phyloP scores from a whole-genome alignment of 2,113 vertebrate genomes.

The Aythya baeri region DNA sequence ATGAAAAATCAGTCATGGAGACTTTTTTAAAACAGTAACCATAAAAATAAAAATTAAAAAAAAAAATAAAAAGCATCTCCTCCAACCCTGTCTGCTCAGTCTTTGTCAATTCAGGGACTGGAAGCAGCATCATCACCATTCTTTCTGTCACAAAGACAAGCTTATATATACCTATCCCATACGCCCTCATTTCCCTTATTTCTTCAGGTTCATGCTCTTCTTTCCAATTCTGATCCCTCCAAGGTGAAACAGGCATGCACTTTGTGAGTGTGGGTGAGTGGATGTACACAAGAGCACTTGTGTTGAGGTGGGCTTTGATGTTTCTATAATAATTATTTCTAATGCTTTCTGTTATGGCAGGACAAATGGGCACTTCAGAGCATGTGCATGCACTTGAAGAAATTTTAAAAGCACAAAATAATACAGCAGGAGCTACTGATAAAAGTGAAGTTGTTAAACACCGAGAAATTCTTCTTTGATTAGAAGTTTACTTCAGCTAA shows the following conservation, averaged over 20 bases:
- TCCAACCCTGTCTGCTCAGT: neutral
- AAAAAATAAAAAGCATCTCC: neutral
- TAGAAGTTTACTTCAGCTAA: neutral
- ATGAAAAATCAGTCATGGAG: neutral
- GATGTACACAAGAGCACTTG: neutral
- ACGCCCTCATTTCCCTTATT: neutral
- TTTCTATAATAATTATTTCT: neutral
- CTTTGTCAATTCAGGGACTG: neutral
- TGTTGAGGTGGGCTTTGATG: neutral
- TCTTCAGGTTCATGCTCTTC: neutral
- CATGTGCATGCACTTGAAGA: fast-evolving
- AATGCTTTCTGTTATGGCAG: neutral
- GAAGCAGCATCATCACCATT: neutral
- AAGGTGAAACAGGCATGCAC: neutral
- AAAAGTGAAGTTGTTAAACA: neutral
- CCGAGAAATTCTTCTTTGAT: neutral
- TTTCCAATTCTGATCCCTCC: neutral
- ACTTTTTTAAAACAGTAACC: neutral
- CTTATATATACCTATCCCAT: neutral
- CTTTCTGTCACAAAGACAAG: neutral
- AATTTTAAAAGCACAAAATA: neutral
- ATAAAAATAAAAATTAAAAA: neutral
- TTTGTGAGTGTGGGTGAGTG: neutral
- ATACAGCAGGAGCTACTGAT: neutral
- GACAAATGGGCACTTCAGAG: neutral